phyloP scores from a whole-genome alignment of 2,113 vertebrate species.

The Xiphophorus hellerii region DNA sequence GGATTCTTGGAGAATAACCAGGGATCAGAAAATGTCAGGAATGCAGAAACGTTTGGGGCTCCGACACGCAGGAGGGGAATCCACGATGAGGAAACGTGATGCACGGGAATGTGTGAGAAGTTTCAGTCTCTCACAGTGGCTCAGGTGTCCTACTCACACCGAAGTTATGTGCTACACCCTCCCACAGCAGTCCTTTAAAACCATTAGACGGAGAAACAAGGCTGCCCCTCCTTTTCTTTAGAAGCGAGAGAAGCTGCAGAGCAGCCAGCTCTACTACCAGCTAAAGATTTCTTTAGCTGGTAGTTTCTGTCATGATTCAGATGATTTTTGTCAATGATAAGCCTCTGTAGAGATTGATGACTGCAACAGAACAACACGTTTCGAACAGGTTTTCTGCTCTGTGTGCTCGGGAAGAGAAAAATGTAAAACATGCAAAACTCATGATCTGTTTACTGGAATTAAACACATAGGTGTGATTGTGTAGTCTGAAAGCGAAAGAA shows the following conservation, averaged over 20 bases:
- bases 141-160: slow-evolving; percentile 43
- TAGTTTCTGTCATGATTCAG: too few species aligned
- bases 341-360: not conserved
- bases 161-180: slow-evolving; percentile 61
- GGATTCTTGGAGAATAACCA: slow-evolving; percentile 47
- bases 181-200: slow-evolving; percentile 46
- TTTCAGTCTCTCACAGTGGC: slow-evolving; percentile 15
- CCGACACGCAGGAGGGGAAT: slow-evolving; percentile 29
- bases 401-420: not conserved
- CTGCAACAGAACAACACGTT: not conserved
- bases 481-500: not conserved
- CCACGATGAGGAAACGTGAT: slow-evolving; percentile 31
- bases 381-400: not conserved
- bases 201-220: slow-evolving; percentile 41
- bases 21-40: slow-evolving; percentile 66
- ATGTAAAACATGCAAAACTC: not conserved
- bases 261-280: not conserved
- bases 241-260: not conserved
- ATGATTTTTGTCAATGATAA: not conserved
- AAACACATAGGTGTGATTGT: not conserved
- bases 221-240: slow-evolving; percentile 25
- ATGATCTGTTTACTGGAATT: not conserved
- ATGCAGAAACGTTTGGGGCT: slow-evolving; percentile 61
- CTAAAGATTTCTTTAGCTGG: not conserved
- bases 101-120: slow-evolving; percentile 28